Base-by-base conservation (phyloP, 2,113 vertebrate genomes). In the Chionodraco myersi region DNA sequence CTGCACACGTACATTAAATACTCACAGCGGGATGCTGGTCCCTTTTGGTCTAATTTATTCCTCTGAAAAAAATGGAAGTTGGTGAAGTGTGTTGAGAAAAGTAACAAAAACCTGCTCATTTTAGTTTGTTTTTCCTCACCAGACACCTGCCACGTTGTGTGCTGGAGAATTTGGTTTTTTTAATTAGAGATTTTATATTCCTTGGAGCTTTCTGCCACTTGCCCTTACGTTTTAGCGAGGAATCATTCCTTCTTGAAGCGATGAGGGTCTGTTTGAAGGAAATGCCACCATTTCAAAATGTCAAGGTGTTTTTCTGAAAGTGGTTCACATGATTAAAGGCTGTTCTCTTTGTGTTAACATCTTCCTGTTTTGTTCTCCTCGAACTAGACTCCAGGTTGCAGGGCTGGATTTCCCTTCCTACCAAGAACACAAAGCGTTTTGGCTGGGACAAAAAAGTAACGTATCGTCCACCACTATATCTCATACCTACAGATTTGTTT, bases 361-460 rank as follows among this genome's bases (percentile, higher is more conserved):
- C 62, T 76, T 79, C 68, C 14, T 56, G 59, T 83, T 88, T 80
- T 74, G 18, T 73, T 47, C 30, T 83, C 59, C 56, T 4, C 36
- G 10, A 44, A 10, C 36, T 77, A 97, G 98, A 99, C 85, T 93
- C 96, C 73, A 95, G 97, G 84, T 86, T 99, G 58, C 96, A 99
- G 85, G 97, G 97, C 49, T 99, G 97, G 97, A 88, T 99, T 34
- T 98, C 97, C 1, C 82, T 99, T 85, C 97, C 97, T 48, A 93
- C 95, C 76, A 96, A 97, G 90, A 98, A 97, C 91, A 96, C 96
- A n/a, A 99, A 99, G 92, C 96, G 98, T 56, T 98, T 98, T 86
- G 97, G 97, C 77, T 99, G 98, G 98, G 96, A 97, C 91, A 97
- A 94, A 93, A 99, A 99, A 96, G 98, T 99, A 94, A 90, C 1